Base-by-base conservation (phyloP, 2,888 invertebrate genomes). In the Drosophila colorata region DNA sequence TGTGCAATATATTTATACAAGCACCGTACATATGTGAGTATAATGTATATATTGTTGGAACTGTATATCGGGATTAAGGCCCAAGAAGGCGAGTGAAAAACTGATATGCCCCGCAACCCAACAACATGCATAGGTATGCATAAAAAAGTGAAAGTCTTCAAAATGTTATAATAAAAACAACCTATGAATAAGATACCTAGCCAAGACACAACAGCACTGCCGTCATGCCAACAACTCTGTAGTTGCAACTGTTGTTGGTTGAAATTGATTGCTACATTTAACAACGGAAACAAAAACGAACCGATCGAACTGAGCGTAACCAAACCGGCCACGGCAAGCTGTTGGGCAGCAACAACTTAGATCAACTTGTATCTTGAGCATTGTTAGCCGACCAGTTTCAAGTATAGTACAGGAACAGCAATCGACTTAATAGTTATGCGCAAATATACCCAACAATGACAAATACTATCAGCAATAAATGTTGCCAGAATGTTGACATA, bases 201-300 rank as follows among this genome's bases (percentile, higher is more conserved):
- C 16, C 53, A 43, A 47, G 41, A 38, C 25, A 38, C 53, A 72
- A 16, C 38, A 56, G 37, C 37, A 37, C 16, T 37, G 37, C 37
- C 37, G 37, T 37, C 14, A 37, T 37, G 37, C 37, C 33, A 53
- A 47, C 52, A 51, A 53, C 35, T 43, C 23, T 37, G 55, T 56
- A 59, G 76, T 58, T 74, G 77, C 79, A 77, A 77, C 69, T 69
- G 69, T 66, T 74, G 69, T 49, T 64, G 66, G 43, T 65, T 65
- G 59, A 66, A 83, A 78, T 76, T 83, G 87, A 83, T 86, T 83
- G 80, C 76, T 55, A 86, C 87, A 86, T 73, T 83, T 78, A 72
- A 72, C 64, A 66, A 83, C 78, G 86, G 86, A 80, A 86, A 73
- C 80, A 38, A 61, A 51, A 56, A 33, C 57, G 41, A 74, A 69